These are phyloP conservation scores for Scolopax rusticola DNA, from an alignment of 2,797 vertebrate genomes.

Conservation along the genomic window DNA sequence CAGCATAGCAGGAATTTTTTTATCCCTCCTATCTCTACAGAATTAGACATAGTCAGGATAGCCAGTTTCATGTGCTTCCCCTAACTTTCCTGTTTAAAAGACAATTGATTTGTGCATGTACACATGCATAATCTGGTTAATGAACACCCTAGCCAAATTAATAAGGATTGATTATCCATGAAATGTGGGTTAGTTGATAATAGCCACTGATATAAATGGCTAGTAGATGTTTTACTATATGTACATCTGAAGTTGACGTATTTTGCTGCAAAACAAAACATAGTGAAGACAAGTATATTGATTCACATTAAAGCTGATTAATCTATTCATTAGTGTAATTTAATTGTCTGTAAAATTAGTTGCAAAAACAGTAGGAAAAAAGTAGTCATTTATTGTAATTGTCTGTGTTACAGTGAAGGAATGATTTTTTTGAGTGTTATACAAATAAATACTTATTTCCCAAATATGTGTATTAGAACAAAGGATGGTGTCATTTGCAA, in stretches of 20 bases:
- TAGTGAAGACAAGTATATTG: slow-evolving; percentile 60
- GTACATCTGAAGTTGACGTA: slow-evolving; percentile 54
- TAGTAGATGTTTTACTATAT: slow-evolving; percentile 68
- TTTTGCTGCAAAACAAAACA: slow-evolving; percentile 63
- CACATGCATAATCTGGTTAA: slow-evolving; percentile 71
- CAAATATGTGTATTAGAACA: not conserved
- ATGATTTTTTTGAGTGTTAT: slow-evolving; percentile 34
- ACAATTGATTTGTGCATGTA: not conserved
- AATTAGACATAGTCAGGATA: slow-evolving; percentile 37
- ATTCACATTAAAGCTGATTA: slow-evolving; percentile 71
- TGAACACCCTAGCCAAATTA: slow-evolving; percentile 75
- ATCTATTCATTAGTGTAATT: slow-evolving; percentile 64
- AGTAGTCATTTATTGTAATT: slow-evolving; percentile 50
- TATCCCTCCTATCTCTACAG: slow-evolving; percentile 28
- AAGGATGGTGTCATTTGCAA: slow-evolving; percentile 23
- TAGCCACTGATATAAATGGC: slow-evolving; percentile 60
- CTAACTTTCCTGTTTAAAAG: slow-evolving; percentile 60
- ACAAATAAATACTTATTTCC: slow-evolving; percentile 68
- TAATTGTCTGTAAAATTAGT: slow-evolving; percentile 77
- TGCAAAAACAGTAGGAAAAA: slow-evolving; percentile 62
- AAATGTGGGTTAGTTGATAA: slow-evolving; percentile 76
- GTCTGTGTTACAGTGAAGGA: slow-evolving; percentile 44
- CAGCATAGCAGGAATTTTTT: slow-evolving; percentile 23
- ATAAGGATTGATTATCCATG: slow-evolving; percentile 73
- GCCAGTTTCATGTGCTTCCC: slow-evolving; percentile 47